These are phyloP conservation scores for Marisa cornuarietis DNA, from an alignment of 1,140 invertebrate genomes.

Conservation along the genomic window DNA sequence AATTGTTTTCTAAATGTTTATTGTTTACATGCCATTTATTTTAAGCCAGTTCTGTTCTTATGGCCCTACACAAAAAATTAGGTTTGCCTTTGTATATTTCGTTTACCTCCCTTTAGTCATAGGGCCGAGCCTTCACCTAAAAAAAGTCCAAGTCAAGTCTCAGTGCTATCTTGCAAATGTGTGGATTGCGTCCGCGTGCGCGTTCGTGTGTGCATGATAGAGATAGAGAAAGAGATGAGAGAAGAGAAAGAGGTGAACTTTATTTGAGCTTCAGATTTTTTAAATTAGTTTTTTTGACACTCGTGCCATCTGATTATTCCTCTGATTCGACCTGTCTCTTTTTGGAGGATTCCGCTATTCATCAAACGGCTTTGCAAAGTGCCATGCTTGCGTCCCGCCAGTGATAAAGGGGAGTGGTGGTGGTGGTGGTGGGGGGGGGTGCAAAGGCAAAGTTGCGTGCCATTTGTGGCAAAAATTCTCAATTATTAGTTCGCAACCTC, in stretches of 20 bases:
- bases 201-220: neutral
- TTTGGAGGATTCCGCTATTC: neutral
- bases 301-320: neutral
- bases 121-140: too few relatives aligned
- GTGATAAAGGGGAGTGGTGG: neutral
- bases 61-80: too few relatives aligned
- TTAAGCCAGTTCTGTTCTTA: too few relatives aligned
- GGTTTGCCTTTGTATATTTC: too few relatives aligned
- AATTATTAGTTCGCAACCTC: slow-evolving; percentile 13
- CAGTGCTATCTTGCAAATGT: too few relatives aligned
- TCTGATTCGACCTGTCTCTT: neutral
- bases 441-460: neutral
- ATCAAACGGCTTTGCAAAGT: neutral
- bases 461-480: neutral
- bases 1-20: too few relatives aligned
- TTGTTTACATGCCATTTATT: too few relatives aligned
- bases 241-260: neutral
- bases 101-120: too few relatives aligned
- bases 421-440: too few relatives aligned
- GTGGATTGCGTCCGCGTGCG: too few relatives aligned
- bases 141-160: too few relatives aligned
- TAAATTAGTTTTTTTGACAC: neutral
- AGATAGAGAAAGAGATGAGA: slow-evolving; percentile 3
- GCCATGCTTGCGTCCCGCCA: neutral
- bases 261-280: neutral